phyloP scores from a whole-genome alignment of 2,797 vertebrate genomes.

The Dermochelys coriacea region DNA sequence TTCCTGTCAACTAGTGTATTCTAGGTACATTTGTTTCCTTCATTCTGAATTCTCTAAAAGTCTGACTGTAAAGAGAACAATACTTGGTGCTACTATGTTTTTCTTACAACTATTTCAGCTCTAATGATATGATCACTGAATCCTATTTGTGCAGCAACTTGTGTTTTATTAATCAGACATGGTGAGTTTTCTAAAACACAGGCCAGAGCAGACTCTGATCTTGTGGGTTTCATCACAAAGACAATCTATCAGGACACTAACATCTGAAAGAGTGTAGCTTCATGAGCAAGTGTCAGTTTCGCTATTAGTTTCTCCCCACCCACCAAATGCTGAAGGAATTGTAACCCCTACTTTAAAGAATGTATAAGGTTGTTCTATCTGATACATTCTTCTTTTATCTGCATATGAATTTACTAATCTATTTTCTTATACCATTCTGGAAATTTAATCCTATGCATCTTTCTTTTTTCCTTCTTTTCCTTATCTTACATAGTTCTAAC shows the following conservation, averaged over 20 bases:
- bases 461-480: neutral
- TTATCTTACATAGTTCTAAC: no score
- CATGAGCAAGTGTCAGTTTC: neutral
- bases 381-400: neutral
- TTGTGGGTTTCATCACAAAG: neutral
- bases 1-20: conserved; percentile 42
- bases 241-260: conserved; percentile 1
- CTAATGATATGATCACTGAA: conserved; percentile 26
- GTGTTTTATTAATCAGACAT: conserved; percentile 54
- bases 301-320: neutral
- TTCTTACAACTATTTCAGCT: conserved; percentile 53
- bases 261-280: neutral
- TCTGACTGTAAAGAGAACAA: neutral
- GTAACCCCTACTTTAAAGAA: neutral
- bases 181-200: neutral
- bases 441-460: neutral
- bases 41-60: conserved; percentile 5
- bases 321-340: neutral
- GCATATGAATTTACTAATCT: neutral
- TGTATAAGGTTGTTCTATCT: neutral
- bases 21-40: neutral
- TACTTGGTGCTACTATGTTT: neutral
- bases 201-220: neutral
- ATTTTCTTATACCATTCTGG: neutral
- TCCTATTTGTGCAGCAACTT: conserved; percentile 22